These are phyloP conservation scores for Zaprionus nigranus DNA, from an alignment of 1,140 invertebrate species.

Conservation along the genomic window DNA sequence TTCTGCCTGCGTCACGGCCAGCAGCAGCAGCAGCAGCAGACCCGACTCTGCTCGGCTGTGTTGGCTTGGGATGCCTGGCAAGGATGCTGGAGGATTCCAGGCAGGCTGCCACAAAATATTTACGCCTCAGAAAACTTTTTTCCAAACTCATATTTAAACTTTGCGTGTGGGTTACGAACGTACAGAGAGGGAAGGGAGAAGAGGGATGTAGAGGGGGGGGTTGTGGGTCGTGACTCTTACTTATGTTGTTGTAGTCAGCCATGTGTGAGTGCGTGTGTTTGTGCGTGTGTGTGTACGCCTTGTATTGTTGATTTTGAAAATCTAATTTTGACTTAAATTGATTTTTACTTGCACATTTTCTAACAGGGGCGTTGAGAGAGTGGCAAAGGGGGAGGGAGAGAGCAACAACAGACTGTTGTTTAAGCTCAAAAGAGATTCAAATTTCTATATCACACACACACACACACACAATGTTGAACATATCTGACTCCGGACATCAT, in stretches of 20 bases:
- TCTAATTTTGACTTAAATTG: constrained; percentile 80
- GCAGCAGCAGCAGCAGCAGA: constrained; percentile 6
- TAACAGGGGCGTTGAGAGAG: background rate
- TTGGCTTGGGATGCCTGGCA: background rate
- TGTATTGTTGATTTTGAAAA: constrained; percentile 75
- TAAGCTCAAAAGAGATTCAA: constrained; percentile 8
- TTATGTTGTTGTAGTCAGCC: constrained; percentile 41
- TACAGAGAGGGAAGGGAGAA: too few relatives aligned
- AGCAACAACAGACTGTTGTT: background rate
- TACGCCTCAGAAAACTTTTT: constrained; percentile 77
- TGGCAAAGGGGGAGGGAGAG: too few relatives aligned
- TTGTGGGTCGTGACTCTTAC: constrained; percentile 4
- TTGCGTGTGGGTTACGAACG: constrained; percentile 38
- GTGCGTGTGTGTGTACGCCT: constrained; percentile 19
- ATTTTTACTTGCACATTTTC: constrained; percentile 61
- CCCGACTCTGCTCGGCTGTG: too few relatives aligned
- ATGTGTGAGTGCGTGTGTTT: constrained; percentile 44
- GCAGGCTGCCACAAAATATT: constrained; percentile 72
- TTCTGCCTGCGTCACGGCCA: constrained; percentile 5
- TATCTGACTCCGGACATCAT: constrained; percentile 3
- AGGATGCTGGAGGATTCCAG: constrained; percentile 31
- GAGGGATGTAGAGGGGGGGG: too few relatives aligned
- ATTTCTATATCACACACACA: background rate
- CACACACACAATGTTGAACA: background rate
- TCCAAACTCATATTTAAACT: constrained; percentile 79